A percentile compares a stretch with the other conserved stretches of the same genome.
Evolutionary conservation across 1,140 invertebrate species (phyloP).

Genomic region (Ganaspis sp.): DNA sequence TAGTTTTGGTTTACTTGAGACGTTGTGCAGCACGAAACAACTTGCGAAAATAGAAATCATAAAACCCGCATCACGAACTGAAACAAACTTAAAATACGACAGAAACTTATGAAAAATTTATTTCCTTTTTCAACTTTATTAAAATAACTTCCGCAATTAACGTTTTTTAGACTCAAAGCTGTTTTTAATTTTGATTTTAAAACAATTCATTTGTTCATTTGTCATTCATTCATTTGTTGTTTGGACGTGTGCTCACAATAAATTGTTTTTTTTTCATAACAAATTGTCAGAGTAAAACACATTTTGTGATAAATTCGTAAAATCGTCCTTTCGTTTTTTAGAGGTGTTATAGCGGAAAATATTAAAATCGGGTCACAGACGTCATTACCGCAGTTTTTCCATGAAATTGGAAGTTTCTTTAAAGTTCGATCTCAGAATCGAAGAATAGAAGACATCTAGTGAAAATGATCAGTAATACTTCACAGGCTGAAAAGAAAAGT

Average conservation of each 20-base stretch:
- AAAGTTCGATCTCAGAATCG: background rate
- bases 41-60: slow-evolving; percentile 10
- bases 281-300: no score
- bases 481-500: background rate
- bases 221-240: no score
- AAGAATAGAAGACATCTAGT: slow-evolving; percentile 1
- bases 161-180: background rate
- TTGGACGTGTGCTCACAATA: no score
- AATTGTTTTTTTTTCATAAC: no score
- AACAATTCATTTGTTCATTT: no score
- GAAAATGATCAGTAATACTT: slow-evolving; percentile 12
- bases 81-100: background rate
- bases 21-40: background rate
- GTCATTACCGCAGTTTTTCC: background rate
- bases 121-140: background rate
- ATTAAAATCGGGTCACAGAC: background rate
- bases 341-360: background rate
- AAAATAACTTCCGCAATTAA: background rate
- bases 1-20: slow-evolving; percentile 14
- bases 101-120: background rate
- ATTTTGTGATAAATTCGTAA: no score
- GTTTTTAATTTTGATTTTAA: background rate
- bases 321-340: no score
- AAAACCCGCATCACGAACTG: background rate
- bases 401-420: slow-evolving; percentile 6